Conservation (phyloP, 2,888 invertebrate genomes). For the Stenodera caucasica region DNA sequence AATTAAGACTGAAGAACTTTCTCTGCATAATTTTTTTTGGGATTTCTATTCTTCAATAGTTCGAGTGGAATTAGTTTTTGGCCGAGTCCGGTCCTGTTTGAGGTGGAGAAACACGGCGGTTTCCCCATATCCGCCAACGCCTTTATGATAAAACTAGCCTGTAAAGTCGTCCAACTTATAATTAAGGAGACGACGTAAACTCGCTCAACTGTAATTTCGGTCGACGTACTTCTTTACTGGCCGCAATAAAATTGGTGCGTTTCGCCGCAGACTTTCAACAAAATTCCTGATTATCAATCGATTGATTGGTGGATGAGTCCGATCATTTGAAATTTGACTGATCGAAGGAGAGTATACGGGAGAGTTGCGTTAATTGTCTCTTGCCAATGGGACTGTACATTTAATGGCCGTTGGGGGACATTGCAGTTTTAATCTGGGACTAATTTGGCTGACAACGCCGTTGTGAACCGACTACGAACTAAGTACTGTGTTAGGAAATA, state of each 20-base stretch:
- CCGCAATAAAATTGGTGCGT: background rate
- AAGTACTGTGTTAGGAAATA: constrained; percentile 32
- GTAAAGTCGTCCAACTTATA: too few relatives aligned
- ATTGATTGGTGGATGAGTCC: too few relatives aligned
- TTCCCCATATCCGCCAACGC: too few relatives aligned
- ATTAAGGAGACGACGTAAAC: background rate
- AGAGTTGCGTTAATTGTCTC: constrained; percentile 46
- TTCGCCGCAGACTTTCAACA: background rate
- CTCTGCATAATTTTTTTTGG: too few relatives aligned
- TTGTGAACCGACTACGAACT: constrained; percentile 44
- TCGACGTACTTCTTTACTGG: background rate
- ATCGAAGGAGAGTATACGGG: constrained; percentile 22
- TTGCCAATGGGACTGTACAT: constrained; percentile 49
- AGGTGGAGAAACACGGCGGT: too few relatives aligned
- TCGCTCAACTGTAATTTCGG: background rate
- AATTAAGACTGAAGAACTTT: too few relatives aligned
- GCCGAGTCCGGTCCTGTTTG: too few relatives aligned
- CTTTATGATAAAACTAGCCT: too few relatives aligned
- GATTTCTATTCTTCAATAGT: too few relatives aligned
- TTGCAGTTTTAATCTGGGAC: constrained; percentile 56
- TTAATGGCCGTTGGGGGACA: constrained; percentile 55
- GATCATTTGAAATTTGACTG: too few relatives aligned
- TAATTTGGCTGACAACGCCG: constrained; percentile 53
- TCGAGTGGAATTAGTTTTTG: too few relatives aligned
- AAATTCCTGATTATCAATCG: too few relatives aligned